Evolutionary conservation across 2,797 vertebrate genomes (phyloP), one percentile per base, ranked within the genome.

Genomic region (Chloroceryle amazona): DNA sequence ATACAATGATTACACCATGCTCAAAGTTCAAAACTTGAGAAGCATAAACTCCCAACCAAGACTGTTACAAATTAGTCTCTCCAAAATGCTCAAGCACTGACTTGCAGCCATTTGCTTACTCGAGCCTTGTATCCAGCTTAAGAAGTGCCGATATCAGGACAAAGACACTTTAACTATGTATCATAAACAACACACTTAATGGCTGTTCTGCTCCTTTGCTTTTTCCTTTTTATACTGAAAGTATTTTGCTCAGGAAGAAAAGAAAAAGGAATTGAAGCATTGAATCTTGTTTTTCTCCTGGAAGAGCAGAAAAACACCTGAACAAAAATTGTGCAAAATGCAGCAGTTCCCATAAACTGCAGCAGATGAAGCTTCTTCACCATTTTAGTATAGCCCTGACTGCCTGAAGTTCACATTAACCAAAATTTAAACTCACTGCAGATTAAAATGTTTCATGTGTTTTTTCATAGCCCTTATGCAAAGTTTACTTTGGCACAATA

Each of bases 401-500:
- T 8, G 13, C 31, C 73, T 80, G 22, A 88, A 78, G 22, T 86
- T 57, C 82, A 67, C 17, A 49, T 81, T 58, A 88, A 84, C 31
- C 25, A 94, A 95, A 86, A 86, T 57, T 72, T 89, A 94, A 94
- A 84, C 29, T 76, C 71, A 49, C 29, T 67, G 47, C n/a, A 70
- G 60, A 93, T 86, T 68, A 90, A 57, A 37, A 72, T 46, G 47
- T 86, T 96, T 81, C 58, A 60, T 29, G 29, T 65, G 39, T 42
- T 75, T 84, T 88, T 88, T 81, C 88, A 89, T 19, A 89, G 46
- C 4, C 39, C 51, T 81, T 46, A 55, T 84, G 80, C 60, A 84
- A 73, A 94, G 93, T 86, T 93, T 90, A 86, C 70, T 95, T 95
- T 95, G 96, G 88, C 83, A 47, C 37, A 52, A 52, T 28, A 76